These are phyloP conservation scores for Falco naumanni DNA, from an alignment of 2,797 vertebrate genomes.

Conservation along the genomic window DNA sequence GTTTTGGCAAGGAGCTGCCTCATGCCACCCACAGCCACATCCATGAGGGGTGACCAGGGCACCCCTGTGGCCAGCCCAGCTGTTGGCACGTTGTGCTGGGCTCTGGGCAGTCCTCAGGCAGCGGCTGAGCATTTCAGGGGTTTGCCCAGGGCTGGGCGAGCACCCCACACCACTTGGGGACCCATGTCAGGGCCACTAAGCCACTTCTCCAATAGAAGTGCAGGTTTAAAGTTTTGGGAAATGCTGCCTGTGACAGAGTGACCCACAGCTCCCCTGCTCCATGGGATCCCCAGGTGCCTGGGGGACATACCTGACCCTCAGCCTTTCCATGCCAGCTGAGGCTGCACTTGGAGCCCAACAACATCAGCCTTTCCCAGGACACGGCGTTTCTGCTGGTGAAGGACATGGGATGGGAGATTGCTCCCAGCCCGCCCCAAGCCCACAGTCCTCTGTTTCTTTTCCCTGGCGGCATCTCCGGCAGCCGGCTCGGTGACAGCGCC, in stretches of 20 bases:
- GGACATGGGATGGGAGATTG: not conserved
- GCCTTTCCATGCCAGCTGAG: not conserved
- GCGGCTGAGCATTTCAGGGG: not conserved
- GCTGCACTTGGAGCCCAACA: not conserved
- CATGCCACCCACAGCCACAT: fast-evolving
- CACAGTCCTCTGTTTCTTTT: not conserved
- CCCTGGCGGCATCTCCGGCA: not conserved
- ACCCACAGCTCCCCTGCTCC: not conserved
- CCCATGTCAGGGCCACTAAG: not conserved
- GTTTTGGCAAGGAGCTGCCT: not conserved
- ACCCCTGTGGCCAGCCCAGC: not conserved
- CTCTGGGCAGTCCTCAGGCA: not conserved
- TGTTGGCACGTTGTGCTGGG: fast-evolving
- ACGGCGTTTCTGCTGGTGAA: not conserved
- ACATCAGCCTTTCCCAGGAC: not conserved
- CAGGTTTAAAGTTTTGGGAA: not conserved
- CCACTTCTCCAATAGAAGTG: not conserved
- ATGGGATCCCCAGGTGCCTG: fast-evolving
- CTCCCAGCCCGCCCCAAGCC: not conserved
- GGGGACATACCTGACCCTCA: not conserved
- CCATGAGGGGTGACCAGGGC: fast-evolving
- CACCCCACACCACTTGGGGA: no score
- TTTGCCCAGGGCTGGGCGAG: not conserved
- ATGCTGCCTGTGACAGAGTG: fast-evolving
- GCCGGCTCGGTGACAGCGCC: not conserved